Evolutionary conservation across 2,113 vertebrate species (phyloP), one percentile per base, ranked within the genome.

Genomic region (Anser brachyrhynchus): DNA sequence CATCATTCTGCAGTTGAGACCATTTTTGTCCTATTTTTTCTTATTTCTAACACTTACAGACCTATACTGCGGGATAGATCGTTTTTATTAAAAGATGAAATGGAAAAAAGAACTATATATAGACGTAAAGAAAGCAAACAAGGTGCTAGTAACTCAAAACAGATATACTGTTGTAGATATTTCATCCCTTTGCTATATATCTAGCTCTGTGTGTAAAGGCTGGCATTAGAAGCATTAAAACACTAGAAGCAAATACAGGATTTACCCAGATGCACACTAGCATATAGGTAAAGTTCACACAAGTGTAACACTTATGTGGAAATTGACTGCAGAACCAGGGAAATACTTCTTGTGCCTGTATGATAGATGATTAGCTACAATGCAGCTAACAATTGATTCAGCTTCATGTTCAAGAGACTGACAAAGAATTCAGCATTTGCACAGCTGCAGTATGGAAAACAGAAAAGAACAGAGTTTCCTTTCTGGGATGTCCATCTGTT

Each of bases 11-110:
- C 98, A 97, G 96, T 98, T 87, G 81, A 97, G 97, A 98, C 97
- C 97, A 98, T 98, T 98, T 98, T 93, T 98, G 97, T 98, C 97
- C 98, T 97, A 98, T 98, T 98, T 99, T 98, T 98, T 93, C 74
- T 89, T 87, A 92, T 96, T 96, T 95, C 65, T 64, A 96, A 39
- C 79, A 76, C 35, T 69, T 96, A 71, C 62, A 79, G 67, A 73
- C 88, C 52, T 82, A 28, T 59, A 84, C 51, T 71, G 25, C 74
- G 80, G 25, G 37, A 33, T 23, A 81, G 7, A 72, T 55, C 1
- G 35, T 75, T 54, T 96, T 91, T 94, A 23, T 65, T 57, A 69
- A 92, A 95, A 76, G 71, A 91, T 17, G 4, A 85, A 95, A 80
- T 17, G 13, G 18, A 5, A 6, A 88, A 81, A 71, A 76, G 21